Evolutionary conservation across 2,113 vertebrate genomes (phyloP), one percentile per base, ranked within the genome.

Genomic region (Paramisgurnus dabryanus): DNA sequence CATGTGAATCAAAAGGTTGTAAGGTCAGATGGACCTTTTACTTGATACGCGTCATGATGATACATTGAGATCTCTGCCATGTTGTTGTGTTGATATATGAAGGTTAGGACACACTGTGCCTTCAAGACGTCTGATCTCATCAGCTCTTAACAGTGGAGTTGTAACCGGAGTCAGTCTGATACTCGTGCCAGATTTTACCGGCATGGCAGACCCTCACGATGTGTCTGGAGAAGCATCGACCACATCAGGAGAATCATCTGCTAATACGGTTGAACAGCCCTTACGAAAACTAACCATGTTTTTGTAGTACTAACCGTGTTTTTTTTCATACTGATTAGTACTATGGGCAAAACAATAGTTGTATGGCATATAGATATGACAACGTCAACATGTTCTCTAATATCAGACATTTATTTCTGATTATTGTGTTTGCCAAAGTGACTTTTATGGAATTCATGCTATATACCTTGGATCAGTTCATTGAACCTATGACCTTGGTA

Each of bases 111-210:
- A 77, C 0, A 0, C 47, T 72, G 79, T 84, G 49, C 74, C 68
- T 72, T 68, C 39, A 27, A 22, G 67, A 34, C 63, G 2, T 55
- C 15, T 67, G 72, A 76, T 43, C 18, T 63, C 50, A 18, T 67
- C 27, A 67, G 53, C 55, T 47, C 67, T 45, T 49, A 67, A n/a
- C 40, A 9, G 73, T 61, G 13, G 67, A 50, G 40, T 41, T 71
- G 82, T 67, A 83, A 83, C 72, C 5, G 43, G 78, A 80, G 18
- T 17, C 22, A 22, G 18, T 40, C 71, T 79, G 78, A 58, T 39
- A 13, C 8, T 22, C 15, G 6, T 73, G n/a, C 45, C n/a, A 50
- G 34, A 18, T 47, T 72, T 55, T 53, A 61, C 43, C 18, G 61
- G 67, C 64, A 76, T 66, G 67, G 73, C 78, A 72, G 50, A 11